Percentiles rank a stretch among this genome's conserved stretches.
phyloP scores from a whole-genome alignment of 2,113 vertebrate genomes.

The Rhinichthys klamathensis region DNA sequence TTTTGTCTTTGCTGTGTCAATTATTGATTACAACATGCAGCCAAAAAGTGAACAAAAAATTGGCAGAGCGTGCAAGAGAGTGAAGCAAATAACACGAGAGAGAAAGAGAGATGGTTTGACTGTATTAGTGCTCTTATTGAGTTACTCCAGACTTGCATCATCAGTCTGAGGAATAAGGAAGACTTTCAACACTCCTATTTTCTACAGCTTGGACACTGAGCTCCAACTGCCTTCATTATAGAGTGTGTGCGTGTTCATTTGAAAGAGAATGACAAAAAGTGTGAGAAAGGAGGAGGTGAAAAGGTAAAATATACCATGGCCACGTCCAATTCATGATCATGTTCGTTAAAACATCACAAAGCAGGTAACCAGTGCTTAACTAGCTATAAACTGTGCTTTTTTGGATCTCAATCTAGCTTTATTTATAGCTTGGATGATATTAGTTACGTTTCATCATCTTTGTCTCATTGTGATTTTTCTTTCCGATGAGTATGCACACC shows the following conservation, averaged over 20 bases:
- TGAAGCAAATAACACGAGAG: neutral
- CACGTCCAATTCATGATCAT: neutral
- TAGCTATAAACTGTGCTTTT: neutral
- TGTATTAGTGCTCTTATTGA: conserved; percentile 30
- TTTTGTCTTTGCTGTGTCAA: neutral
- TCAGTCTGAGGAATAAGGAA: conserved; percentile 24
- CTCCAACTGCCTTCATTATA: conserved; percentile 12
- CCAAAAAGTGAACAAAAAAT: neutral
- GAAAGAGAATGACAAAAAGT: neutral
- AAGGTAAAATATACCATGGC: neutral
- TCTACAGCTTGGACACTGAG: conserved; percentile 20
- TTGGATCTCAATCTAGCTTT: neutral
- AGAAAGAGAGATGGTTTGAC: conserved; percentile 34
- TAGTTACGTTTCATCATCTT: too few species aligned
- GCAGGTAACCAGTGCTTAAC: neutral
- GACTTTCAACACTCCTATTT: conserved; percentile 22
- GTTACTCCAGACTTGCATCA: conserved; percentile 69
- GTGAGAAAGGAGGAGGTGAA: neutral
- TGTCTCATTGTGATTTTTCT: neutral
- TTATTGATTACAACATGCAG: conserved; percentile 21
- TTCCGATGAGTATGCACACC: neutral
- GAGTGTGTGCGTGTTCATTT: neutral
- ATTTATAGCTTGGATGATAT: neutral
- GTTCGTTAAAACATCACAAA: neutral
- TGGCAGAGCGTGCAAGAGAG: neutral